Conservation (phyloP, 2,113 vertebrate genomes). For the Microtus richardsoni region DNA sequence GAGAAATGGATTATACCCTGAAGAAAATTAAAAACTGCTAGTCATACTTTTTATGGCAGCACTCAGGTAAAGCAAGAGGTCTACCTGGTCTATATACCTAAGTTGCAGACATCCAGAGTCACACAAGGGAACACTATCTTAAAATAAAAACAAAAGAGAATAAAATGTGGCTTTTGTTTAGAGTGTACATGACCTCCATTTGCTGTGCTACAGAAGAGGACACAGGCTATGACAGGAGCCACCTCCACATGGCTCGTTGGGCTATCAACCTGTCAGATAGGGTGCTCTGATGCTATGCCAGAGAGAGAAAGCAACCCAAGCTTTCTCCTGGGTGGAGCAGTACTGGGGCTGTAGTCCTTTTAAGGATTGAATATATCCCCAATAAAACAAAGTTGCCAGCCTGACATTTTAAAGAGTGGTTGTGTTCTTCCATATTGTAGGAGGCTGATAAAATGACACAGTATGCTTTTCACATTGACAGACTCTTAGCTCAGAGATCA, state of each 20-base stretch:
- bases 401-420: slow-evolving; percentile 25
- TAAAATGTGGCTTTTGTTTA: slow-evolving; percentile 53
- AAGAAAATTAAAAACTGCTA: slow-evolving; percentile 28
- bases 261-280: neutral
- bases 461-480: neutral
- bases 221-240: neutral
- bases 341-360: neutral
- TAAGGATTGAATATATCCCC: neutral
- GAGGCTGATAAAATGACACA: neutral
- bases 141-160: neutral
- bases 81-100: neutral
- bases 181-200: neutral
- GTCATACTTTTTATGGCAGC: neutral
- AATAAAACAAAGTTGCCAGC: slow-evolving; percentile 35
- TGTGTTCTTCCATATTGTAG: slow-evolving; percentile 8
- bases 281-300: neutral
- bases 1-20: slow-evolving; percentile 8
- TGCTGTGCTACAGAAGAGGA: neutral
- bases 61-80: neutral
- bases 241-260: neutral
- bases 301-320: neutral
- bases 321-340: slow-evolving; percentile 5
- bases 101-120: too few relatives aligned
- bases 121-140: neutral
- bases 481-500: neutral